These are phyloP conservation scores for Tachypleus tridentatus DNA, from an alignment of 1,140 invertebrate species.

Conservation along the genomic window DNA sequence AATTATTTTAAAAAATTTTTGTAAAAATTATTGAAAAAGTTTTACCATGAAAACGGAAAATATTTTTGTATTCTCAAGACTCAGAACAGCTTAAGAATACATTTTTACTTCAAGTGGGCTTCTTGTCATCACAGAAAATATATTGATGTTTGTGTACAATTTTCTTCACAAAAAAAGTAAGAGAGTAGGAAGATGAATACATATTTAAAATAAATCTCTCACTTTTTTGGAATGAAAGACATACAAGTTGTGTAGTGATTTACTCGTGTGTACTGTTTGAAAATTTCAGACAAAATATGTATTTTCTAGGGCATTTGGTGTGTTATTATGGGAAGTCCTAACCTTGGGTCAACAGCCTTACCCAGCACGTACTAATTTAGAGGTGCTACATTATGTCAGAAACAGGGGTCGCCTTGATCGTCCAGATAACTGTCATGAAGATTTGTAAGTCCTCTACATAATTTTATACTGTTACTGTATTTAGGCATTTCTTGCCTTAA, in stretches of 20 bases:
- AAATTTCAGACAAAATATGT: no score
- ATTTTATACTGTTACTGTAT: neutral
- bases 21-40: no score
- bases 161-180: no score
- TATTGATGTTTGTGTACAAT: no score
- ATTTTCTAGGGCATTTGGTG: constrained; percentile 61
- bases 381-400: constrained; percentile 78
- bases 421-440: constrained; percentile 66
- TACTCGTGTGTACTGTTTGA: no score
- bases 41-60: no score
- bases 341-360: constrained; percentile 92
- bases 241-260: no score
- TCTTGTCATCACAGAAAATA: neutral
- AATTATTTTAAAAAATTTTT: no score
- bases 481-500: neutral
- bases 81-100: no score
- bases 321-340: constrained; percentile 93
- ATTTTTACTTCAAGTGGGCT: neutral
- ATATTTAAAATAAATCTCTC: neutral
- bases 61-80: no score
- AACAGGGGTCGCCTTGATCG: constrained; percentile 66
- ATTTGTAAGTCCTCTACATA: constrained; percentile 46
- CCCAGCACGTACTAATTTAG: constrained; percentile 76
- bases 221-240: no score
- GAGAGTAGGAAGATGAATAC: no score